phyloP scores from a whole-genome alignment of 2,113 vertebrate genomes.

The Paedocypris sp. region DNA sequence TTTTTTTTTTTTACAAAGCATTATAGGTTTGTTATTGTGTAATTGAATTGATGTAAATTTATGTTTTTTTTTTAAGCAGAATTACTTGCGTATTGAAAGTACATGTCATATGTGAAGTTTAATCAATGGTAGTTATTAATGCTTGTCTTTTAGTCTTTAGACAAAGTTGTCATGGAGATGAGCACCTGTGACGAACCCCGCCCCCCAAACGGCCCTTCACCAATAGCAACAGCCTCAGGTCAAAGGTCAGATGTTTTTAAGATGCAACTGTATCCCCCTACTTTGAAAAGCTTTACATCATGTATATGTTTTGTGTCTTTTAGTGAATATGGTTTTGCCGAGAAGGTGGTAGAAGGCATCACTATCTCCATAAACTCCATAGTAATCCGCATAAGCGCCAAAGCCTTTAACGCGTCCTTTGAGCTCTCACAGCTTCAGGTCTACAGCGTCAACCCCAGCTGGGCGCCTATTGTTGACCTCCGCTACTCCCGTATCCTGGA shows the following conservation, averaged over 20 bases:
- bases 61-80: not conserved
- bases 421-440: slow-evolving; percentile 95
- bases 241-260: slow-evolving; percentile 77
- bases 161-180: slow-evolving; percentile 99
- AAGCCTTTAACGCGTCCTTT: slow-evolving; percentile 96
- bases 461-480: slow-evolving; percentile 80
- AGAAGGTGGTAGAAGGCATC: slow-evolving; percentile 97
- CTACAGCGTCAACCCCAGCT: slow-evolving; percentile 92
- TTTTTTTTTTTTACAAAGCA: not conserved
- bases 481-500: slow-evolving; percentile 85
- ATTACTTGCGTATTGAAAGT: not conserved
- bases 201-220: slow-evolving; percentile 88
- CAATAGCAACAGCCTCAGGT: slow-evolving; percentile 92
- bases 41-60: too few species aligned
- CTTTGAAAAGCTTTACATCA: not conserved
- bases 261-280: not conserved
- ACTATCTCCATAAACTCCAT: slow-evolving; percentile 95
- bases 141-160: slow-evolving; percentile 68
- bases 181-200: slow-evolving; percentile 96
- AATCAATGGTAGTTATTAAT: not conserved
- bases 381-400: slow-evolving; percentile 87
- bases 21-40: not conserved
- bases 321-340: slow-evolving; percentile 97
- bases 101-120: not conserved
- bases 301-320: not conserved